Base-by-base conservation (phyloP, 2,888 invertebrate genomes). In the Eurytoma adleriae region DNA sequence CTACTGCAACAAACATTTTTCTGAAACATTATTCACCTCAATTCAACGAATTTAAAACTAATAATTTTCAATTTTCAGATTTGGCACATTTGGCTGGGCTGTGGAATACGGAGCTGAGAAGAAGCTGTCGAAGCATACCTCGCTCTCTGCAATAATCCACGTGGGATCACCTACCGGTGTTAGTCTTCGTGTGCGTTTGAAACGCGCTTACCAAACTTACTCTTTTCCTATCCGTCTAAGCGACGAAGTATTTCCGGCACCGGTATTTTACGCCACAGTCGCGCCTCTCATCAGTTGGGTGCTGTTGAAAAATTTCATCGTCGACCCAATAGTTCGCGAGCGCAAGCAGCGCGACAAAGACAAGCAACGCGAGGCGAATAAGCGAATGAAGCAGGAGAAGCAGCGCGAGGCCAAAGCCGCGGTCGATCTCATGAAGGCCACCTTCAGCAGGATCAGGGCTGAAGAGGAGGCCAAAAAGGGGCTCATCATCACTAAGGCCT, bases 31-130 rank as follows among this genome's bases (percentile, higher is more conserved):
- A 14, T n/a, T 57, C 12, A 56, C 7, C 56, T 14, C n/a, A 14
- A 57, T 18, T 57, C 7, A 18, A 57, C 10, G 2, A 18, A n/a
- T 18, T 57, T n/a, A 7, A 16, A 40, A 40, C 4, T 57, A n/a
- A n/a, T 18, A 57, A 57, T 10, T 57, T 16, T 57, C 2, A 2
- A 18, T 57, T 14, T 12, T 2, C 18, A 97, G 96, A 90, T 92
- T 94, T 64, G 97, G 98, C 16, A 96, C 97, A 0, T 96, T 97
- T 90, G 98, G 98, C 7, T 95, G 95, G 3, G 92, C 96, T 77
- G 92, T 97, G 0, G 98, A 98, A 89, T 98, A 98, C 88, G 98
- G 98, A 0, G 96, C 96, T 0, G 98, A 98, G 88, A 98, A 98
- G 87, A 97, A 96, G 90, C 94, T 99, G 48, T 97, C 98, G 0